Conservation (phyloP, 1,140 invertebrate species). For the Pseudomyrmex pallidus region DNA sequence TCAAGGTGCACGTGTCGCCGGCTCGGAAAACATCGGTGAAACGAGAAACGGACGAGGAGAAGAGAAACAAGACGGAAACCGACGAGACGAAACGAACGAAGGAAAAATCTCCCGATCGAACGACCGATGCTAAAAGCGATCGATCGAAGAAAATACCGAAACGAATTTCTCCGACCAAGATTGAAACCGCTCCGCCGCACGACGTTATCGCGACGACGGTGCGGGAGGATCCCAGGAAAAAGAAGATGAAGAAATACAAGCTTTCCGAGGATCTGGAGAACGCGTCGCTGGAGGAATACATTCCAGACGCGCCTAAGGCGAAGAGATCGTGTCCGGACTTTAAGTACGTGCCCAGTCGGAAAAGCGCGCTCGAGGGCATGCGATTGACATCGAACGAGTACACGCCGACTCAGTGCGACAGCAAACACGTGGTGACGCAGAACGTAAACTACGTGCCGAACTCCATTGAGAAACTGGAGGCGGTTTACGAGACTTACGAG, state of each 20-base stretch:
- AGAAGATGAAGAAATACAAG: conserved; percentile 40
- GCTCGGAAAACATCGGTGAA: conserved; percentile 56
- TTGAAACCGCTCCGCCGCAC: not conserved
- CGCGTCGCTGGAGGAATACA: conserved; percentile 72
- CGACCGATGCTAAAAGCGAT: conserved; percentile 2
- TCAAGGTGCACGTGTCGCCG: conserved; percentile 74
- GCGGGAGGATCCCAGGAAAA: conserved; percentile 26
- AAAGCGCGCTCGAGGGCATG: conserved; percentile 72
- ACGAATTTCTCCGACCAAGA: conserved; percentile 10
- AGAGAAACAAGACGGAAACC: conserved; percentile 28
- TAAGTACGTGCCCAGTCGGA: conserved; percentile 75
- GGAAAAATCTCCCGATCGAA: not conserved
- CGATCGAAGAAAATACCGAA: conserved; percentile 23
- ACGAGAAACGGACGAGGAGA: conserved; percentile 2
- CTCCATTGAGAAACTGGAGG: conserved; percentile 57
- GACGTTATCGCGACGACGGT: not conserved
- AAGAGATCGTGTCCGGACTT: conserved; percentile 58
- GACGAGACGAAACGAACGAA: not conserved
- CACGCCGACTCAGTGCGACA: conserved; percentile 58
- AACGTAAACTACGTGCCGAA: conserved; percentile 72
- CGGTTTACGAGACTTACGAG: conserved; percentile 71
- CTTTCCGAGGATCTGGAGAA: conserved; percentile 5
- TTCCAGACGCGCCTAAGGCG: conserved; percentile 64
- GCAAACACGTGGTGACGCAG: not conserved
- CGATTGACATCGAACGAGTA: conserved; percentile 71